Conservation (phyloP, 1,140 invertebrate species). For the Glomeris maerens region DNA sequence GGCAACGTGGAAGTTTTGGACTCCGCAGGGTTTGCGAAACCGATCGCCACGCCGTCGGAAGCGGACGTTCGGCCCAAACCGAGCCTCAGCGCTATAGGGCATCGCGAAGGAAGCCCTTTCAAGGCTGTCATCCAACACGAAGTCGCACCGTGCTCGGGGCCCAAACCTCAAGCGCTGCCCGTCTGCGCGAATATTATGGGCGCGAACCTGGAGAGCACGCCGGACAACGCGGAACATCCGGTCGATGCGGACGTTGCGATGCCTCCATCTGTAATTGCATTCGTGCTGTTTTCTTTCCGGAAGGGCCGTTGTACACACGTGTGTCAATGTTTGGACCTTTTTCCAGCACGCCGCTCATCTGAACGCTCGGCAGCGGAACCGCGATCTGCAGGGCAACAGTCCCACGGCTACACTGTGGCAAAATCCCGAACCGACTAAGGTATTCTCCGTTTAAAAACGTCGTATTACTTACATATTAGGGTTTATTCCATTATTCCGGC, state of each 20-base stretch:
- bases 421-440: slow-evolving; percentile 5
- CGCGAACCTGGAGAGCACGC: slow-evolving; percentile 19
- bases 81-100: slow-evolving; percentile 12
- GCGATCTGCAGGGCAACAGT: neutral
- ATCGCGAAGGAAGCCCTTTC: slow-evolving; percentile 18
- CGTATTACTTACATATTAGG: no score
- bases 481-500: no score
- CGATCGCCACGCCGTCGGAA: neutral
- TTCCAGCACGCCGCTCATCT: no score
- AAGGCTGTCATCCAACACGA: slow-evolving; percentile 11
- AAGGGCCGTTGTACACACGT: no score
- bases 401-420: slow-evolving; percentile 4
- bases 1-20: neutral
- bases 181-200: no score
- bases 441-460: no score
- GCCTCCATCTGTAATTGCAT: no score
- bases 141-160: no score
- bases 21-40: no score
- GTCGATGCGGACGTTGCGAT: slow-evolving; percentile 16
- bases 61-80: no score
- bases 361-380: neutral
- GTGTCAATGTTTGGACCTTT: no score
- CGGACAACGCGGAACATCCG: slow-evolving; percentile 17
- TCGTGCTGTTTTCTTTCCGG: no score
- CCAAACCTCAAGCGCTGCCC: neutral